Evolutionary conservation across 2,797 vertebrate species (phyloP).

Genomic region (Tarsius wallacei): DNA sequence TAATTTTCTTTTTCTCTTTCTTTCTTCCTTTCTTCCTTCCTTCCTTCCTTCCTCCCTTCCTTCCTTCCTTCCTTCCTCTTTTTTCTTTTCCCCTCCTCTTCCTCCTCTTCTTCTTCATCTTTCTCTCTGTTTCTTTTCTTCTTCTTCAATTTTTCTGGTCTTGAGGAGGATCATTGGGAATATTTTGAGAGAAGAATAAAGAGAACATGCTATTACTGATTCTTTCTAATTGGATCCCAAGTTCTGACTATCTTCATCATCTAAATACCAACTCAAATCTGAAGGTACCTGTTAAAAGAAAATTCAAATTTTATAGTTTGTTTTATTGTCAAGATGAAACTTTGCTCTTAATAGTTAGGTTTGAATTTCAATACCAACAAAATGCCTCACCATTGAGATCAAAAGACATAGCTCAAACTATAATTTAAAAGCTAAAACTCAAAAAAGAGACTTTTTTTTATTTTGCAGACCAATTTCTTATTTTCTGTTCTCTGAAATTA

Average conservation of each 20-base stretch:
- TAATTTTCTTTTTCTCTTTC: neutral
- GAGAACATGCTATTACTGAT: neutral
- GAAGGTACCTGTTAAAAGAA: neutral
- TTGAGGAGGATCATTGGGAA: neutral
- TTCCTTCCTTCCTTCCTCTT: accelerated
- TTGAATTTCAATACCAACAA: neutral
- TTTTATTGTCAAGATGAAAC: neutral
- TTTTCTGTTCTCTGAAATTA: neutral
- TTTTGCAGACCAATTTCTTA: neutral
- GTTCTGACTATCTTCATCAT: neutral
- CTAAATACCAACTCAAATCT: neutral
- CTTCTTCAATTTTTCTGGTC: neutral
- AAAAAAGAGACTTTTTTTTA: neutral
- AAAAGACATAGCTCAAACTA: neutral
- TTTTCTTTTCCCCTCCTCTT: accelerated
- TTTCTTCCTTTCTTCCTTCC: neutral
- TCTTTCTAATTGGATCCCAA: neutral
- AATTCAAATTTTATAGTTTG: neutral
- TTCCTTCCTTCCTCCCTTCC: neutral
- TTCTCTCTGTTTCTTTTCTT: neutral
- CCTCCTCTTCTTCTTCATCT: accelerated
- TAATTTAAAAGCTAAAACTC: neutral
- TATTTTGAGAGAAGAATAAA: neutral
- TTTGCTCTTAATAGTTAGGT: neutral
- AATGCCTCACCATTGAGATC: neutral